Conservation (phyloP, 2,113 vertebrate species). For the Pterocles gutturalis region DNA sequence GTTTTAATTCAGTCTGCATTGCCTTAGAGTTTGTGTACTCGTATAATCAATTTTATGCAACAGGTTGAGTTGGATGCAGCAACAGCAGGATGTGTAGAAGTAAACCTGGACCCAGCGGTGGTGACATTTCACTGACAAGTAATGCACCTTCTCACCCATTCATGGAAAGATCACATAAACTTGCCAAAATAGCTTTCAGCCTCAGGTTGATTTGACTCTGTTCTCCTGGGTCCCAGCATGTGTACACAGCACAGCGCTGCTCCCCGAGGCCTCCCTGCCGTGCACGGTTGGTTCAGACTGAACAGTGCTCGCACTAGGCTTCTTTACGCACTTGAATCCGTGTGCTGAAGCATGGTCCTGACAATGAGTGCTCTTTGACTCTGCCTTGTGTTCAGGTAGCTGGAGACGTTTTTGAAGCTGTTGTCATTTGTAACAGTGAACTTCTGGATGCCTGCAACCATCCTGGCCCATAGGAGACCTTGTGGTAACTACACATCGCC, state of each 20-base stretch:
- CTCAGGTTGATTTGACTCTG: background rate
- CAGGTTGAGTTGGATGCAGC: background rate
- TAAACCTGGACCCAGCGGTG: background rate
- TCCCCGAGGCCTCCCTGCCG: background rate
- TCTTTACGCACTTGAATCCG: accelerated
- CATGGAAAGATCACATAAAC: slow-evolving; percentile 3
- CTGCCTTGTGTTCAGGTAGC: accelerated
- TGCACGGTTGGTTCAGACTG: background rate
- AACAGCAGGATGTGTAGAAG: background rate
- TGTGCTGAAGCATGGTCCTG: background rate
- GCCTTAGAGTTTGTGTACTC: background rate
- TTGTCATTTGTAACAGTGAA: background rate
- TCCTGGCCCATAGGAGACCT: background rate
- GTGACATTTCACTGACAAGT: background rate
- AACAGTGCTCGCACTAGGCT: background rate
- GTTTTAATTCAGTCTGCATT: background rate
- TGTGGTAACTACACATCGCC: background rate
- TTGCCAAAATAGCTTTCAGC: background rate
- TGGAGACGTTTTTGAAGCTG: background rate
- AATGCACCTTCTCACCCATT: background rate
- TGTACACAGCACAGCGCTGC: background rate
- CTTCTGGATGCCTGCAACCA: background rate
- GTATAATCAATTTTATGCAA: background rate
- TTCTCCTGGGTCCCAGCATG: background rate
- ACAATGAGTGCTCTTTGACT: background rate